A percentile compares a stretch with the other conserved stretches of the same genome.
phyloP scores from a whole-genome alignment of 2,888 invertebrate species.

The Lamellibrachia columna region DNA sequence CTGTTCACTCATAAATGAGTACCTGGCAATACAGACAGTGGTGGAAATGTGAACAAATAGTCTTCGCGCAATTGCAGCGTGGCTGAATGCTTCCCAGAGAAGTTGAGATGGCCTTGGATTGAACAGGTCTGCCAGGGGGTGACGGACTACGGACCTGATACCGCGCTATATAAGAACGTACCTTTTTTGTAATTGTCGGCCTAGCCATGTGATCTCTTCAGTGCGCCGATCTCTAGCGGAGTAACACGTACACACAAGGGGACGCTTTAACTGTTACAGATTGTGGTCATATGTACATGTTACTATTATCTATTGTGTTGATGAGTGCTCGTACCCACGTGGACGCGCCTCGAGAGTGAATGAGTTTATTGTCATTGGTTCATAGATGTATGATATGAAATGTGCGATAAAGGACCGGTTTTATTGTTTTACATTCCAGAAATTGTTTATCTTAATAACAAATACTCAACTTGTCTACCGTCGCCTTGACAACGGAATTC shows the following conservation, averaged over 20 bases:
- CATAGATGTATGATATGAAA: not conserved
- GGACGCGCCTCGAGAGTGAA: not conserved
- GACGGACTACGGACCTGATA: too few species aligned
- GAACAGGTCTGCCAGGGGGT: too few species aligned
- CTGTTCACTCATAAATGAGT: too few species aligned
- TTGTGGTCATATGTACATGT: not conserved
- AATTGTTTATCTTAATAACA: not conserved
- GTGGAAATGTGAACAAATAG: too few species aligned
- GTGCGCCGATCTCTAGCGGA: not conserved
- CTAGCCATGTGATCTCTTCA: not conserved
- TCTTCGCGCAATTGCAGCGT: too few species aligned
- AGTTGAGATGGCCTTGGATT: too few species aligned
- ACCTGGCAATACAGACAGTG: too few species aligned
- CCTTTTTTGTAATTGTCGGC: not conserved
- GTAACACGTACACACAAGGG: not conserved
- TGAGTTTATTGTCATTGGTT: not conserved
- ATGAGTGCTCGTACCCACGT: not conserved
- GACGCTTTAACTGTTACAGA: not conserved
- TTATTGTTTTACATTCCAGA: not conserved
- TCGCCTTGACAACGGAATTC: not conserved
- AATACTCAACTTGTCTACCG: not conserved
- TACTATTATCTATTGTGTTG: not conserved
- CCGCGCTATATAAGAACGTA: too few species aligned
- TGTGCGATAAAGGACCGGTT: not conserved
- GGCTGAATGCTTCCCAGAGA: too few species aligned